Conservation (phyloP, 2,888 invertebrate genomes). For the Andrena chrysosceles region DNA sequence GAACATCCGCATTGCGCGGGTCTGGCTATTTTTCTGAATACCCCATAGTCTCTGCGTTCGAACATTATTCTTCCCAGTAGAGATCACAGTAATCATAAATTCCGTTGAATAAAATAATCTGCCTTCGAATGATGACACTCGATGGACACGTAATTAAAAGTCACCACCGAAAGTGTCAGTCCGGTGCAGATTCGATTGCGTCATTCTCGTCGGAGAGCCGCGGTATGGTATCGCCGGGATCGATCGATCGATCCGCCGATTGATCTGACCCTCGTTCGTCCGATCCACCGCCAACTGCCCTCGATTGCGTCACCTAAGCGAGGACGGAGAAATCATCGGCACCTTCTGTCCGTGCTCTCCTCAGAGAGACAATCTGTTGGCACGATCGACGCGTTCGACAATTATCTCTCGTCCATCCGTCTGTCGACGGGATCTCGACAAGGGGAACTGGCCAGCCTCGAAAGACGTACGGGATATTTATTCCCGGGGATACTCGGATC, state of each 20-base stretch:
- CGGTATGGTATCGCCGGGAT: constrained; percentile 53
- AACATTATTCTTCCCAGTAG: no score
- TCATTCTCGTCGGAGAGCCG: constrained; percentile 27
- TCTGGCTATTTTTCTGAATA: neutral
- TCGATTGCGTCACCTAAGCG: constrained; percentile 68
- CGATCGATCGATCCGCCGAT: constrained; percentile 70
- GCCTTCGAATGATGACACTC: constrained; percentile 37
- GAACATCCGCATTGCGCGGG: constrained; percentile 15
- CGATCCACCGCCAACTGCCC: constrained; percentile 49
- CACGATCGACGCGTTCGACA: constrained; percentile 76
- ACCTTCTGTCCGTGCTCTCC: constrained; percentile 60
- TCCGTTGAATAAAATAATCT: constrained; percentile 4
- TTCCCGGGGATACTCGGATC: constrained; percentile 55
- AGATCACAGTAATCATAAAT: neutral
- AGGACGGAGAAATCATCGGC: constrained; percentile 68
- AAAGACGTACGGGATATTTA: constrained; percentile 55
- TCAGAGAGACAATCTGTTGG: constrained; percentile 69
- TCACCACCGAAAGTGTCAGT: constrained; percentile 36
- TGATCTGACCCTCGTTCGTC: constrained; percentile 64
- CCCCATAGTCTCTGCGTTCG: neutral
- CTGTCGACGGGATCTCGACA: constrained; percentile 67
- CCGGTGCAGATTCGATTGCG: constrained; percentile 52
- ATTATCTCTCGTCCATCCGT: constrained; percentile 67
- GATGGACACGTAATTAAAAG: constrained; percentile 64
- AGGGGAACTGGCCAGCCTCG: constrained; percentile 48